Conservation (phyloP, 2,797 vertebrate species). For the Lophotriccus pileatus region DNA sequence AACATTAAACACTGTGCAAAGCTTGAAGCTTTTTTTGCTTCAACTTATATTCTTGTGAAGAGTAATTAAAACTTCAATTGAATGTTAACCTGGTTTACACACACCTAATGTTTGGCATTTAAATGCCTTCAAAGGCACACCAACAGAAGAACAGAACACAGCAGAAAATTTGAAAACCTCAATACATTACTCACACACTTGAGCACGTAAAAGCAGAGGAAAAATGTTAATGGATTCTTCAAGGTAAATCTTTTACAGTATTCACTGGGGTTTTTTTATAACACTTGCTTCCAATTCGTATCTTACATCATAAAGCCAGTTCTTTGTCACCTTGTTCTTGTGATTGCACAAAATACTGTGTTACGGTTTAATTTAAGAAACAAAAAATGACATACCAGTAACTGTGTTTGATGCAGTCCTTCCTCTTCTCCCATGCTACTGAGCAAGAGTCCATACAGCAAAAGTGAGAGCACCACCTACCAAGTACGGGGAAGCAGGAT, state of each 20-base stretch:
- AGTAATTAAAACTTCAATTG: neutral
- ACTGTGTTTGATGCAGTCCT: constrained; percentile 62
- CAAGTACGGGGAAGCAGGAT: constrained; percentile 31
- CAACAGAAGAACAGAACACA: neutral
- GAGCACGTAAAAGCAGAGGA: neutral
- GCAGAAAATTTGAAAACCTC: neutral
- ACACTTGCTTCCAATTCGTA: neutral
- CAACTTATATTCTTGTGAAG: neutral
- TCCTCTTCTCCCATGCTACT: constrained; percentile 72
- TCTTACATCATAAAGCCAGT: neutral
- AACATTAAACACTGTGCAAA: neutral
- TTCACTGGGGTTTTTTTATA: neutral
- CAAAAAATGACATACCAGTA: constrained; percentile 59
- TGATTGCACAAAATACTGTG: neutral
- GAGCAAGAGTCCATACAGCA: constrained; percentile 74
- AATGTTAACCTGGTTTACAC: neutral
- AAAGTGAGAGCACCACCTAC: constrained; percentile 57
- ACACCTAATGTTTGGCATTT: neutral
- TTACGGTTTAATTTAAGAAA: neutral
- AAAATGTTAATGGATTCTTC: neutral
- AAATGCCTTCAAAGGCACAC: neutral
- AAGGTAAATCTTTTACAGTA: neutral
- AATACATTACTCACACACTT: neutral
- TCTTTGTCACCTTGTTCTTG: neutral
- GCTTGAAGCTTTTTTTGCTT: neutral